phyloP scores from a whole-genome alignment of 2,797 vertebrate species.

The Enteromius unitaeniatus region DNA sequence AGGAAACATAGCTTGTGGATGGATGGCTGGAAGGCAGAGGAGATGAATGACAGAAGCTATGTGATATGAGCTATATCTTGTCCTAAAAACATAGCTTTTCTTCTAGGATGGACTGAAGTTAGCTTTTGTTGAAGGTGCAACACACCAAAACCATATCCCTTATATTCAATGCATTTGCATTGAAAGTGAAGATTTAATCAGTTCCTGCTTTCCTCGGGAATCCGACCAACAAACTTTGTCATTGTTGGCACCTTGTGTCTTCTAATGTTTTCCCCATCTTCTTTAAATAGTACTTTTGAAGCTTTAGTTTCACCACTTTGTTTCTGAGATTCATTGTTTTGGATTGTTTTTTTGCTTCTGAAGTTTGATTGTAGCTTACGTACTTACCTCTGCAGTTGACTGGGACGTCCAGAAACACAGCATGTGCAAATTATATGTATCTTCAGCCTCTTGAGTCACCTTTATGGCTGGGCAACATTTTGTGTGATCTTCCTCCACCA shows the following conservation, averaged over 20 bases:
- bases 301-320: not conserved
- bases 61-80: not conserved
- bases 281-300: conserved; percentile 1
- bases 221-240: not conserved
- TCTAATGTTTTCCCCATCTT: not conserved
- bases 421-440: not conserved
- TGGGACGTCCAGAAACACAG: not conserved
- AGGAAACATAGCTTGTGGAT: not conserved
- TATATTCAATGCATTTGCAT: not conserved
- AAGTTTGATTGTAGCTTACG: not conserved
- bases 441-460: not conserved
- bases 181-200: not conserved
- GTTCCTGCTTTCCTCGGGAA: not conserved
- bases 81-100: conserved; percentile 26
- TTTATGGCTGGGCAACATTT: conserved; percentile 10
- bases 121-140: not conserved
- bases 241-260: too few species aligned
- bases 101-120: conserved; percentile 16
- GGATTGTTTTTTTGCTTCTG: not conserved
- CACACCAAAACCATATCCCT: not conserved
- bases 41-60: conserved; percentile 14
- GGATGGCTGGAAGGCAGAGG: conserved; percentile 29
- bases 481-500: not conserved
- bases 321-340: not conserved
- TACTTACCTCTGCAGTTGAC: conserved; percentile 23